Base-by-base conservation (phyloP, 1,140 invertebrate species). In the Eubasilissa regina region DNA sequence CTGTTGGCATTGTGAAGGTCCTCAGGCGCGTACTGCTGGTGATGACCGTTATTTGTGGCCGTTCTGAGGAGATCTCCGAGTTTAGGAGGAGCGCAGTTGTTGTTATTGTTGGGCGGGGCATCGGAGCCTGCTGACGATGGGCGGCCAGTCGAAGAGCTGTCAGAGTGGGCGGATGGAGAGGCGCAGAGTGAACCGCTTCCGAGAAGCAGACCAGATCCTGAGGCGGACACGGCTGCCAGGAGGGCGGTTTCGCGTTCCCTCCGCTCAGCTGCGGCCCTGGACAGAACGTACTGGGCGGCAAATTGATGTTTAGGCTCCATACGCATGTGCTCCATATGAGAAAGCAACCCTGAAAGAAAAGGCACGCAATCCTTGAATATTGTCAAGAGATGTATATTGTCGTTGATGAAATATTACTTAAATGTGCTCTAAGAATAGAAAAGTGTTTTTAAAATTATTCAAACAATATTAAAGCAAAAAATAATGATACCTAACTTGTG, bases 251-350 rank as follows among this genome's bases (percentile, higher is more conserved):
- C 96, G 45, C 96, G 89, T 85, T 97, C 96, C 80, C 96, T 90
- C 84, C 96, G 91, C 84, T 97, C 96, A 21, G 96, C 96, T 7
- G 96, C 96, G 9, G 96, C 96, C 83, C 96, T 90, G 79, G 95
- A 97, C 70, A 97, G 90, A 19, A 97, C 96, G 86, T 97, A 97
- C 86, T 98, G 96, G 25, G 97, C 96, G 45, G 96, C 96, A 85
- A 97, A 97, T 86, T 97, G 96, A 91, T 97, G 96, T 88, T 97
- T 98, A 3, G 96, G 96, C 88, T 98, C 96, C 96, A 97, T 97
- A 84, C 96, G 92, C 97, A 97, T 97, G 85, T 97, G 96, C 85
- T 98, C 97, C 96, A 98, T 97, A 86, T 98, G 97, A 79, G 94
- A 95, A 72, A 98, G 90, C 25, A 98, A 90, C 86, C 96, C 97